Evolutionary conservation across 2,888 invertebrate species (phyloP).

Genomic region (Tachina fera): DNA sequence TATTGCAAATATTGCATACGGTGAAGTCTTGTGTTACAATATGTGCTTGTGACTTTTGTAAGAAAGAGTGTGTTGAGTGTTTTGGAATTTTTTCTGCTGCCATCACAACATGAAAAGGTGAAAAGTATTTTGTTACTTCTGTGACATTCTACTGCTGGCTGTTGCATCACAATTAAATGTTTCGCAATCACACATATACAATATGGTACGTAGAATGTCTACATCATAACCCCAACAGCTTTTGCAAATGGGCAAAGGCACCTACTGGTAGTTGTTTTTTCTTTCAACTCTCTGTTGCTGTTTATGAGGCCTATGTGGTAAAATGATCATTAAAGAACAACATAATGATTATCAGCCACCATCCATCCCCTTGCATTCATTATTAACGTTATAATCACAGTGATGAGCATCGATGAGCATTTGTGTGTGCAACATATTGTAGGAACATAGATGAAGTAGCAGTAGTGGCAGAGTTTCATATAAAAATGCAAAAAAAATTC

Average conservation of each 20-base stretch:
- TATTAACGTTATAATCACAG: slow-evolving; percentile 26
- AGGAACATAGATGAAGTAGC: slow-evolving; percentile 32
- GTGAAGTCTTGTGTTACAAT: background rate
- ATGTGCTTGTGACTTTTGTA: background rate
- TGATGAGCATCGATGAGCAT: slow-evolving; percentile 37
- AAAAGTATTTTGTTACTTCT: slow-evolving; percentile 18
- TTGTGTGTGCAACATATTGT: slow-evolving; percentile 61
- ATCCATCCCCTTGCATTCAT: background rate
- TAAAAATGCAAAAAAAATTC: slow-evolving; percentile 26
- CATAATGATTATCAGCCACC: background rate
- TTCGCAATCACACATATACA: slow-evolving; percentile 41
- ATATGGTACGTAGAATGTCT: slow-evolving; percentile 19
- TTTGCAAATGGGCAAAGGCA: background rate
- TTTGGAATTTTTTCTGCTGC: background rate
- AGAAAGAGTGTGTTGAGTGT: background rate
- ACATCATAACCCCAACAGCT: slow-evolving; percentile 1
- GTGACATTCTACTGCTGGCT: slow-evolving; percentile 34
- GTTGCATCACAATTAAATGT: slow-evolving; percentile 49
- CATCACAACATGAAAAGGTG: background rate
- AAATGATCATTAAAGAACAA: slow-evolving; percentile 43
- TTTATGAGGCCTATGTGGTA: slow-evolving; percentile 22
- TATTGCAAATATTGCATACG: slow-evolving; percentile 25
- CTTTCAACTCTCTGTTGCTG: background rate
- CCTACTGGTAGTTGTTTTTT: slow-evolving; percentile 10
- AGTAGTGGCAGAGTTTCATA: slow-evolving; percentile 46